Evolutionary conservation across 1,140 invertebrate genomes (phyloP).

Genomic region (Aricia agestis): DNA sequence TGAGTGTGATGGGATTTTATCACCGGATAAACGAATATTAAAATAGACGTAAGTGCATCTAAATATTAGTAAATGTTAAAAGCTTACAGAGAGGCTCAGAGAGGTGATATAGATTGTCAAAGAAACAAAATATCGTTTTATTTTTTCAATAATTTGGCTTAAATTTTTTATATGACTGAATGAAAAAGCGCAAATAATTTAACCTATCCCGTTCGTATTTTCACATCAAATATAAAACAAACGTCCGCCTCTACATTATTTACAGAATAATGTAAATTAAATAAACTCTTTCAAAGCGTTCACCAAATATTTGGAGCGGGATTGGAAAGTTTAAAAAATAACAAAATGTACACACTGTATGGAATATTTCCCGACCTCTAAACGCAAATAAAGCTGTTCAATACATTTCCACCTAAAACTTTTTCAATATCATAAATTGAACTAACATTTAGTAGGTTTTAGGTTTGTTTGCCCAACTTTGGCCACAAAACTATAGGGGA

Average conservation of each 20-base stretch:
- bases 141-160: too few species aligned
- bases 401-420: conserved; percentile 8
- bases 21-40: too few species aligned
- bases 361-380: neutral
- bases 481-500: neutral
- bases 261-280: conserved; percentile 3
- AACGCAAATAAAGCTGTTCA: conserved; percentile 6
- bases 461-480: conserved; percentile 5
- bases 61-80: too few species aligned
- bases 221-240: neutral
- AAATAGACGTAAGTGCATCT: too few species aligned
- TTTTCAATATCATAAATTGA: conserved; percentile 17
- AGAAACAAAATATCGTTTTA: neutral
- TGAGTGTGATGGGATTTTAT: too few species aligned
- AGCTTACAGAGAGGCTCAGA: too few species aligned
- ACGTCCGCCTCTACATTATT: neutral
- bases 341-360: conserved; percentile 2
- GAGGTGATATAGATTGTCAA: too few species aligned
- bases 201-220: too few species aligned
- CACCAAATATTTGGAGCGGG: neutral
- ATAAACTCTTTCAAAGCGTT: neutral
- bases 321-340: neutral
- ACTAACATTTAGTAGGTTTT: conserved; percentile 4
- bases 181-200: too few species aligned
- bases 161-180: too few species aligned